Percentiles rank a stretch among this genome's conserved stretches.
Conservation (phyloP, 2,113 vertebrate genomes). For the Laterallus jamaicensis region DNA sequence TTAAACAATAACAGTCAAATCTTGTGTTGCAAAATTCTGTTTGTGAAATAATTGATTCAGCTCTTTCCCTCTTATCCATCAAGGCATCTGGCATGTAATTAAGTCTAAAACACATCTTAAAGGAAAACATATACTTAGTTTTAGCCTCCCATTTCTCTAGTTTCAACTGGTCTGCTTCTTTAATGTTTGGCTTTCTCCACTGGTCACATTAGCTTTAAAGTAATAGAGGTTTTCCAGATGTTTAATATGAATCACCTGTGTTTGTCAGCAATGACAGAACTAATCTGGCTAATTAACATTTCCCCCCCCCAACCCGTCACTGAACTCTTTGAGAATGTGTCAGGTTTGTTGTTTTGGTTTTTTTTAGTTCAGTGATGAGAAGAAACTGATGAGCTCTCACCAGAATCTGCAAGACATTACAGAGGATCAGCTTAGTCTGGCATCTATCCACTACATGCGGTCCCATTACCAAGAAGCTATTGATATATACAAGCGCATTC, state of each 20-base stretch:
- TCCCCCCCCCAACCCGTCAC: neutral
- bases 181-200: neutral
- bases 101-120: conserved; percentile 5
- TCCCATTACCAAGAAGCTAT: conserved; percentile 98
- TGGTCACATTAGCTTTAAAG: conserved; percentile 5
- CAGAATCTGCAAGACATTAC: conserved; percentile 96
- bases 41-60: conserved; percentile 11
- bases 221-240: neutral
- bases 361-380: conserved; percentile 92
- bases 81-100: neutral
- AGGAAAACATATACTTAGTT: neutral
- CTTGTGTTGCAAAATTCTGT: neutral
- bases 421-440: conserved; percentile 96
- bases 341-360: neutral
- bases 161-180: conserved; percentile 3
- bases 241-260: neutral
- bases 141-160: neutral
- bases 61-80: neutral
- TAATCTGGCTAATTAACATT: neutral
- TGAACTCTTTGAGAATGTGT: neutral
- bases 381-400: conserved; percentile 95
- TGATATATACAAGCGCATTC: conserved; percentile 95
- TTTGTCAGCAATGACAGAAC: neutral
- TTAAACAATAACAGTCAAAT: neutral
- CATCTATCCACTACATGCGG: conserved; percentile 98